Evolutionary conservation across 92 coral and sea anemone genomes (phyloP), one percentile per base, ranked within the genome.

Genomic region (Micromussa lordhowensis): DNA sequence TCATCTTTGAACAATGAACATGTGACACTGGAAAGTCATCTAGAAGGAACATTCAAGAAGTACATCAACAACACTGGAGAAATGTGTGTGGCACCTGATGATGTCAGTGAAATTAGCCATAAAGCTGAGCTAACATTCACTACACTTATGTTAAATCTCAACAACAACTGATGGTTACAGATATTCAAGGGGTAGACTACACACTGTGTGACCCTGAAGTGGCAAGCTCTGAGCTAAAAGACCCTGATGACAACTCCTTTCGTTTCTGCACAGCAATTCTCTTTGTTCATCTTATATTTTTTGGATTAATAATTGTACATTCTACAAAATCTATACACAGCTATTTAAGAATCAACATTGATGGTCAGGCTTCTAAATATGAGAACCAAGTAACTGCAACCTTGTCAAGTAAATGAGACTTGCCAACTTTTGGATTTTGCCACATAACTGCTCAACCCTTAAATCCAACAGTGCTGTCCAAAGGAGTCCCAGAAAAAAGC

Each of bases 101-200:
- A 69, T 28, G 64, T 48, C 48, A 40, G 48, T 36, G 92, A 91
- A 75, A 16, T 91, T 51, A 82, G 92, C 88, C 87, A 76, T 38
- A 93, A 91, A 86, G 94, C 94, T 31, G 92, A 93, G 66, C 48
- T 94, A 83, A 91, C 73, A 26, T 55, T 31, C 88, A 91, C 72
- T 91, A 86, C 66, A 91, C 91, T 22, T 91, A 87, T 40, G 71
- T 64, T 40, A 87, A 88, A 40, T 40, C 48, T 40, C 48, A 68
- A 83, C 91, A 36, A 74, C 92, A 88, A 55, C 77, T 91, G 75
- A 91, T 91, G 94, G 91, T 91, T 22, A 77, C 91, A 49, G 91
- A 88, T 77, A 88, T 91, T 32, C 94, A 87, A 36, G 94, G 93
- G 61, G 94, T 91, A 9, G 86, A 58, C 35, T 91, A 87, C 82